Evolutionary conservation across 2,888 invertebrate species (phyloP).

Genomic region (Ormyrus nitidulus): DNA sequence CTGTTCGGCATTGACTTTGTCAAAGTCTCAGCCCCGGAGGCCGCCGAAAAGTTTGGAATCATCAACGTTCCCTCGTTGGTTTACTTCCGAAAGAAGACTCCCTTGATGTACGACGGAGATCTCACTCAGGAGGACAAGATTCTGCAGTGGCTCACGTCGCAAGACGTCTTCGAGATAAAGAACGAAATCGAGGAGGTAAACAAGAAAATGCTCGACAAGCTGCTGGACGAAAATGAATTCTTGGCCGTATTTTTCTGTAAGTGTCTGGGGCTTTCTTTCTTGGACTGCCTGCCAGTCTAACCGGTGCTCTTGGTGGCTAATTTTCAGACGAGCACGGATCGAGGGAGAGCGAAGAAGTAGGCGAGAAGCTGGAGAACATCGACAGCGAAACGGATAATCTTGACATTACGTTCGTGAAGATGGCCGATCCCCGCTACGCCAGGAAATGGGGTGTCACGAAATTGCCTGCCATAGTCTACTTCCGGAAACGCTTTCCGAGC

Average conservation of each 20-base stretch:
- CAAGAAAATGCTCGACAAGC: conserved; percentile 95
- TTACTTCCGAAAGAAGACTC: conserved; percentile 89
- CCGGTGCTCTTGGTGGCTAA: not conserved
- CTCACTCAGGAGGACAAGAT: conserved; percentile 90
- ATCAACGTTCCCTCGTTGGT: conserved; percentile 90
- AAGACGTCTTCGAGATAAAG: conserved; percentile 95
- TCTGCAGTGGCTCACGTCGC: conserved; percentile 92
- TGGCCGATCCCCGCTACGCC: conserved; percentile 93
- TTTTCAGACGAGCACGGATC: conserved; percentile 86
- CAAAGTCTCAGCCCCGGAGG: conserved; percentile 89
- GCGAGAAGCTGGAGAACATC: conserved; percentile 92
- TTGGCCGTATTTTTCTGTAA: conserved; percentile 96
- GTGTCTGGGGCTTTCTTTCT: conserved; percentile 64
- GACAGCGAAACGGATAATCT: conserved; percentile 96
- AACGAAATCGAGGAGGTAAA: conserved; percentile 98
- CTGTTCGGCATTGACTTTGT: conserved; percentile 96
- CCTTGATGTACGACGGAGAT: conserved; percentile 93
- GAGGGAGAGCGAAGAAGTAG: conserved; percentile 87
- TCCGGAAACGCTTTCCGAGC: conserved; percentile 93
- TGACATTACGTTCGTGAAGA: conserved; percentile 95
- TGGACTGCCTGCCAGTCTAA: no score
- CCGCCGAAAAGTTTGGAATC: conserved; percentile 88
- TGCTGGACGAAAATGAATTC: conserved; percentile 95
- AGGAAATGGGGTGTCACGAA: conserved; percentile 96
- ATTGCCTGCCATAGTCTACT: conserved; percentile 93